Conservation (phyloP, 2,888 invertebrate genomes). For the Drosophila prolongata region DNA sequence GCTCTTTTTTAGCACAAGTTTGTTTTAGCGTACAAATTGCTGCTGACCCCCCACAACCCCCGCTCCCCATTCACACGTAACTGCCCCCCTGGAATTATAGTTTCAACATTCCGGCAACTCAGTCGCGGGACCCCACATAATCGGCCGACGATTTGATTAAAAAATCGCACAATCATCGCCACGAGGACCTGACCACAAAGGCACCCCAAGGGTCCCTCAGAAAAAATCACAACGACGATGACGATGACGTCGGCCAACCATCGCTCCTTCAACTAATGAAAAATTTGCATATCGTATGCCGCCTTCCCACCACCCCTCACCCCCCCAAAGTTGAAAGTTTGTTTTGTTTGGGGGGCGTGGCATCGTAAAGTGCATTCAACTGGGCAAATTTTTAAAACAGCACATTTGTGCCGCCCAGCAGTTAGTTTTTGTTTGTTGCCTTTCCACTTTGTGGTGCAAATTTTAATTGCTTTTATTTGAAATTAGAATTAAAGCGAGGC, state of each 20-base stretch:
- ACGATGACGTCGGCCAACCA: slow-evolving; percentile 22
- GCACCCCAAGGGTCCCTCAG: slow-evolving; percentile 32
- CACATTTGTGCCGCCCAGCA: slow-evolving; percentile 50
- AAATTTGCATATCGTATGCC: slow-evolving; percentile 65
- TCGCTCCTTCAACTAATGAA: slow-evolving; percentile 76
- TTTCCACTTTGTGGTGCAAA: slow-evolving; percentile 34
- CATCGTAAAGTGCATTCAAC: slow-evolving; percentile 73
- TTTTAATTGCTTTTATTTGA: slow-evolving; percentile 40
- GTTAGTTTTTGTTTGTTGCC: slow-evolving; percentile 15
- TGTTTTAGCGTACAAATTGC: slow-evolving; percentile 78
- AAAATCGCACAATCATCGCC: slow-evolving; percentile 77
- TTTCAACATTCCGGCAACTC: slow-evolving; percentile 70
- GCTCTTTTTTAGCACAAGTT: slow-evolving; percentile 78
- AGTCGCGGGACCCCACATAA: slow-evolving; percentile 57
- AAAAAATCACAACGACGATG: slow-evolving; percentile 6
- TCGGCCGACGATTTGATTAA: slow-evolving; percentile 77
- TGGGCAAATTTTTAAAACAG: slow-evolving; percentile 44
- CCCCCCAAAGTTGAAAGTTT: slow-evolving; percentile 32
- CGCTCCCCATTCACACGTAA: not conserved
- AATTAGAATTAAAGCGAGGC: slow-evolving; percentile 21
- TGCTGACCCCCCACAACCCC: not conserved
- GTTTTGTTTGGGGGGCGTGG: slow-evolving; percentile 58
- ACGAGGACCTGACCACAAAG: slow-evolving; percentile 20
- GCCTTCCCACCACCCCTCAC: not conserved
- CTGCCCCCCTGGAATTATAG: slow-evolving; percentile 64